Percentiles rank a stretch among this genome's conserved stretches.
These are phyloP conservation scores for Sepiola atlantica DNA, from an alignment of 2,888 invertebrate species.

Conservation along the genomic window DNA sequence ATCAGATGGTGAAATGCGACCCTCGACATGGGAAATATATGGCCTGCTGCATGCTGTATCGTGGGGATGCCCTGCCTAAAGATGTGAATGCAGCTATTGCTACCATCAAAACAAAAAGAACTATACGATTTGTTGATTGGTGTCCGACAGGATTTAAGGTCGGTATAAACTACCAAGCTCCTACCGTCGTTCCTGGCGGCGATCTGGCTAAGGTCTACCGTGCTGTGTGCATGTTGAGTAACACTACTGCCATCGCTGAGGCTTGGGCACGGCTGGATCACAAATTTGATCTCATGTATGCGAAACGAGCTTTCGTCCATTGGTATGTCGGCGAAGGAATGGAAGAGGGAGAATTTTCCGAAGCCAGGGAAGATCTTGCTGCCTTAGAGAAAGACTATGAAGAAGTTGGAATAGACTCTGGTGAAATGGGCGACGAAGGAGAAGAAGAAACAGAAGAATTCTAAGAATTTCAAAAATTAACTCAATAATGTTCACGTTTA, in stretches of 20 bases:
- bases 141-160: slow-evolving; percentile 74
- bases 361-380: slow-evolving; percentile 66
- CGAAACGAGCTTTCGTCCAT: slow-evolving; percentile 90
- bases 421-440: slow-evolving; percentile 58
- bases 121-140: slow-evolving; percentile 69
- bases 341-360: slow-evolving; percentile 66
- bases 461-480: slow-evolving; percentile 49
- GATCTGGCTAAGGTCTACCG: slow-evolving; percentile 81
- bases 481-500: too few species aligned
- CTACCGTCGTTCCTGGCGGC: slow-evolving; percentile 79
- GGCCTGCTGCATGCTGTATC: slow-evolving; percentile 95
- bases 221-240: slow-evolving; percentile 89
- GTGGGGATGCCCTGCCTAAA: slow-evolving; percentile 95
- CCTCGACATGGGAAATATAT: slow-evolving; percentile 76
- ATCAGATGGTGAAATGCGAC: slow-evolving; percentile 89
- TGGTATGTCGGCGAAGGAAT: slow-evolving; percentile 79
- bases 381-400: slow-evolving; percentile 68
- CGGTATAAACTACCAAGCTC: slow-evolving; percentile 88
- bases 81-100: slow-evolving; percentile 76
- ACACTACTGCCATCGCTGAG: slow-evolving; percentile 92
- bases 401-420: slow-evolving; percentile 62
- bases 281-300: slow-evolving; percentile 88
- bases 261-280: slow-evolving; percentile 87
- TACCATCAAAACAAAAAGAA: slow-evolving; percentile 67
- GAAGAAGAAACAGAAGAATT: slow-evolving; percentile 56